These are phyloP conservation scores for Hippocampus abdominalis DNA, from an alignment of 2,113 vertebrate species.

Conservation along the genomic window DNA sequence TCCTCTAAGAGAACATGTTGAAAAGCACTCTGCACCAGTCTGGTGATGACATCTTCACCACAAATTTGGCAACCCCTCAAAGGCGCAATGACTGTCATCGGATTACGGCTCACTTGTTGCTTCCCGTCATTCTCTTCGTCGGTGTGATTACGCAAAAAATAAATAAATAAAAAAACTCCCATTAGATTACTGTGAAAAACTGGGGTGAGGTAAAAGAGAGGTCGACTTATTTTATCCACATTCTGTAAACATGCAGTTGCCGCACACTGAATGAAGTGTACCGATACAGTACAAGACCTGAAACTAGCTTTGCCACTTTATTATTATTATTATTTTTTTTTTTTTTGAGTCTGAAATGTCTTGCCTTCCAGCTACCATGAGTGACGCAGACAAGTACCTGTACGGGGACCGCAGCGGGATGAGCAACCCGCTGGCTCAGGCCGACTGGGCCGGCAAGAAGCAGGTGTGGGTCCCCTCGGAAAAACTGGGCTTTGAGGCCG, in stretches of 20 bases:
- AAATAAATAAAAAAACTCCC: not conserved
- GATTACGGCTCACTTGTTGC: not conserved
- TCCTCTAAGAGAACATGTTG: not conserved
- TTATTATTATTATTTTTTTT: too few species aligned
- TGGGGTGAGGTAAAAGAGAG: not conserved
- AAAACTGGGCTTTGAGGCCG: constrained; percentile 73
- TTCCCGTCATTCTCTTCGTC: not conserved
- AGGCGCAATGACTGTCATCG: not conserved
- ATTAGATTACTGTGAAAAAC: not conserved
- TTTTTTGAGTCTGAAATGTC: not conserved
- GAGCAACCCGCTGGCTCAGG: constrained; percentile 72
- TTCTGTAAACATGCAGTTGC: not conserved
- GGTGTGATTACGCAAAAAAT: not conserved
- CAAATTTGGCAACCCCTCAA: constrained; percentile 11
- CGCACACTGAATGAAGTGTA: too few species aligned
- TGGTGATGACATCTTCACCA: not conserved
- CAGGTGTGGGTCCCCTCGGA: constrained; percentile 79
- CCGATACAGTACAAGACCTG: too few species aligned
- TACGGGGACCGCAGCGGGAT: constrained; percentile 66
- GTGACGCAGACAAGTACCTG: constrained; percentile 74
- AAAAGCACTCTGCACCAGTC: not conserved
- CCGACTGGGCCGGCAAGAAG: constrained; percentile 77
- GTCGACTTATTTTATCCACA: not conserved
- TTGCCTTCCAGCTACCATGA: constrained; percentile 62
- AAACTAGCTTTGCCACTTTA: too few species aligned